Conservation (phyloP, 2,888 invertebrate species). For the Caenorhabditis sulstoni region DNA sequence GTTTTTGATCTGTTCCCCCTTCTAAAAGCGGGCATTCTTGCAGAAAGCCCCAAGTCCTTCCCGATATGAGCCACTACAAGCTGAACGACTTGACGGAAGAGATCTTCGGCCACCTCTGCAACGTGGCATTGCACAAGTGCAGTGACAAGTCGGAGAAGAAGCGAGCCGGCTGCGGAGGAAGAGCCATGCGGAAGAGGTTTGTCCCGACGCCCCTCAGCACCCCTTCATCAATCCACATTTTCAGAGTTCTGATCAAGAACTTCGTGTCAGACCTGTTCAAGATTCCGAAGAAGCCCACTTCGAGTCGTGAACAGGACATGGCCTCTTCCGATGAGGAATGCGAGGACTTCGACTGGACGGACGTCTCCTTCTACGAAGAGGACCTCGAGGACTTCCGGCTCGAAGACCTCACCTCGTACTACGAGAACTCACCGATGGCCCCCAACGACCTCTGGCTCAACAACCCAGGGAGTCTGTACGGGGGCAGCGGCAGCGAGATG, state of each 20-base stretch:
- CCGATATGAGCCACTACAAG: slow-evolving; percentile 45
- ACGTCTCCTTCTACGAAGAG: slow-evolving; percentile 44
- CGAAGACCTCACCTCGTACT: slow-evolving; percentile 33
- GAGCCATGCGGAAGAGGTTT: slow-evolving; percentile 67
- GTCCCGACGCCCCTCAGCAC: too few relatives aligned
- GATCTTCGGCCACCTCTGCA: slow-evolving; percentile 68
- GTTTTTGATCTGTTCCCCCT: neutral
- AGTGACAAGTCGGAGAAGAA: slow-evolving; percentile 68
- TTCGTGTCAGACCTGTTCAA: slow-evolving; percentile 67
- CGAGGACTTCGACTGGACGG: slow-evolving; percentile 50
- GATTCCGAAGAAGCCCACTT: slow-evolving; percentile 53
- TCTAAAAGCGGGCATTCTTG: neutral
- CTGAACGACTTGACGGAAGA: slow-evolving; percentile 59
- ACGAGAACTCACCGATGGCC: slow-evolving; percentile 2
- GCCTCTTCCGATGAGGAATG: slow-evolving; percentile 50
- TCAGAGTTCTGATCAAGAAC: slow-evolving; percentile 70
- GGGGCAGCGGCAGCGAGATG: slow-evolving; percentile 2
- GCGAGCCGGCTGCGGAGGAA: slow-evolving; percentile 70
- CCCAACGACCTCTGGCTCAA: slow-evolving; percentile 32
- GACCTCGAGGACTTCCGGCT: slow-evolving; percentile 45
- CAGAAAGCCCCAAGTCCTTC: slow-evolving; percentile 1
- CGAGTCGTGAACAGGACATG: slow-evolving; percentile 47
- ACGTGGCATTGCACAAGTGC: slow-evolving; percentile 71
- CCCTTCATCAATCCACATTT: slow-evolving; percentile 4
- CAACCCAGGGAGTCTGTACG: slow-evolving; percentile 12